These are phyloP conservation scores for Gymnarchus niloticus DNA, from an alignment of 2,113 vertebrate genomes.

Conservation along the genomic window DNA sequence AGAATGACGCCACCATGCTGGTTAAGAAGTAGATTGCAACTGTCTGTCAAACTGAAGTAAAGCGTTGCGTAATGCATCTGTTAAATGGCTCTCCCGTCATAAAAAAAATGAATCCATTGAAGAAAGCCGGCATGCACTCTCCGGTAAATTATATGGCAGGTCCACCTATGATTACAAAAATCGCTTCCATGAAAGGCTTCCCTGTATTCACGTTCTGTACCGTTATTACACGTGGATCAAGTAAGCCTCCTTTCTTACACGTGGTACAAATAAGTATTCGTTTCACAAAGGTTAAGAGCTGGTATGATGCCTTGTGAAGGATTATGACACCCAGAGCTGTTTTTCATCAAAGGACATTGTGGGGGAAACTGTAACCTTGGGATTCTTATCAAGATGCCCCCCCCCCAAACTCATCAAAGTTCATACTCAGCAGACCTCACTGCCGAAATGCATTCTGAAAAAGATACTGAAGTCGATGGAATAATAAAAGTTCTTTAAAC, in stretches of 20 bases:
- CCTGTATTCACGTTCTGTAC: slow-evolving; percentile 25
- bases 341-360: slow-evolving; percentile 40
- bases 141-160: slow-evolving; percentile 58
- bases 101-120: slow-evolving; percentile 55
- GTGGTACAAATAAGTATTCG: slow-evolving; percentile 32
- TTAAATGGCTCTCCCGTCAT: slow-evolving; percentile 42
- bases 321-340: slow-evolving; percentile 40
- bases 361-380: slow-evolving; percentile 16
- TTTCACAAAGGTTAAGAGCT: slow-evolving; percentile 35
- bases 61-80: neutral
- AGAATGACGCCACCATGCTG: neutral
- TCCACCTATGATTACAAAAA: slow-evolving; percentile 60
- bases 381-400: slow-evolving; percentile 22
- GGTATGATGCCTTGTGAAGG: slow-evolving; percentile 25
- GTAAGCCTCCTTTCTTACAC: slow-evolving; percentile 30
- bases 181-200: slow-evolving; percentile 43
- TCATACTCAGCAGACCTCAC: slow-evolving; percentile 37
- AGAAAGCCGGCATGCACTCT: slow-evolving; percentile 50
- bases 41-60: neutral
- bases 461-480: slow-evolving; percentile 44
- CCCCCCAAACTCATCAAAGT: slow-evolving; percentile 31
- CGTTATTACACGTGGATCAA: slow-evolving; percentile 18
- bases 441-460: slow-evolving; percentile 38
- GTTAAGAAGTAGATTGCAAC: neutral
- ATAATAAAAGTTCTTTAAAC: slow-evolving; percentile 50